Base-by-base conservation (phyloP, 2,888 invertebrate species). In the Hylaea fasciaria region DNA sequence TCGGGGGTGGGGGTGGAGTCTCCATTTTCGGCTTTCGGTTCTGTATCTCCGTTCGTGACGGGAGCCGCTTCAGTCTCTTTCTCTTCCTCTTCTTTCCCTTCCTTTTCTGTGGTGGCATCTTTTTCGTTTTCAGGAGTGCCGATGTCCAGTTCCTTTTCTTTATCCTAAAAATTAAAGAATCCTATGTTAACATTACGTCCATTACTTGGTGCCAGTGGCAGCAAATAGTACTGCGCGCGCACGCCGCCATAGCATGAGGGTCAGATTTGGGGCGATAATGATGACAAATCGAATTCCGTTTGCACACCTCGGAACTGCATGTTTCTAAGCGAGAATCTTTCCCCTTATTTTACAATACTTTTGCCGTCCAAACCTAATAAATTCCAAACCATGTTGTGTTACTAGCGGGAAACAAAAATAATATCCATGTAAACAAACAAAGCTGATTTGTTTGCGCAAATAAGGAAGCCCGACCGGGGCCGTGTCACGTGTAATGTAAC, bases 81-180 rank as follows among this genome's bases (percentile, higher is more conserved):
- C 13, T 79, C 85, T 5, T 73, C 76, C 13, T 83, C 87, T 50
- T 83, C 82, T 69, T 90, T 90, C 43, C 71, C 88, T 75, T 93
- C 93, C 78, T 95, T 95, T 79, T 95, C 95, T 71, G 94, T 94
- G 61, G 94, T 94, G 62, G 94, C 93, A 78, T 95, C 95, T 81
- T 95, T 95, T 78, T 95, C 95, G 72, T 95, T 95, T 79, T 94
- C 94, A 1, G 93, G 92, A 47, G 92, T 93, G 55, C 93, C 93
- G 68, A 88, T 93, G 69, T 94, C 94, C 11, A 91, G 73, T 66
- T 93, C 91, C 76, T 94, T 93, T 74, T 93, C 92, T 83, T 94
- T 94, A 71, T 95, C 95, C 93, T 95, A 75, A 60, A 83, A 85
- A 55, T 64, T 55, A 57, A 32, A 69, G 60, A 60, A 52, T 22